These are phyloP conservation scores for Meloidogyne exigua DNA, from an alignment of 1,140 invertebrate genomes.

Conservation along the genomic window DNA sequence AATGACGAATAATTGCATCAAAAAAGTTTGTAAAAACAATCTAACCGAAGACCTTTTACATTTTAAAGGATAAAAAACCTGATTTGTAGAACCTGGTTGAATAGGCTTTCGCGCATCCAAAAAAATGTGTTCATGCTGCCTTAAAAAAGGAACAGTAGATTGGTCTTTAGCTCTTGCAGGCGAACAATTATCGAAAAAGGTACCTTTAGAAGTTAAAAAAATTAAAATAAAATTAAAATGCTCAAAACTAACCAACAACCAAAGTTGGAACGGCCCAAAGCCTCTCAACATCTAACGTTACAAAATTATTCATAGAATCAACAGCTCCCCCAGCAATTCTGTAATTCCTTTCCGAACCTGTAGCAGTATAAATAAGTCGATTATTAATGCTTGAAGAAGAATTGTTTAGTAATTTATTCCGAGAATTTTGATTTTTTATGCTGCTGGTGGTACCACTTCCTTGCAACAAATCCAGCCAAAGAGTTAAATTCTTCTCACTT, in stretches of 20 bases:
- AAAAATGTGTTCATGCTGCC: constrained; percentile 30
- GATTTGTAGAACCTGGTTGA: constrained; percentile 41
- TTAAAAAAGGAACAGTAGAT: constrained; percentile 13
- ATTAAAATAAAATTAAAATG: constrained; percentile 9
- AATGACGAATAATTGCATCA: not conserved
- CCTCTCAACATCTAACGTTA: constrained; percentile 32
- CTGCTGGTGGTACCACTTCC: constrained; percentile 13
- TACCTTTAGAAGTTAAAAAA: constrained; percentile 22
- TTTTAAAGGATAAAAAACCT: constrained; percentile 34
- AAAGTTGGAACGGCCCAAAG: constrained; percentile 33
- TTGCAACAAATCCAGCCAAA: constrained; percentile 35
- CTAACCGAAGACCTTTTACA: not conserved
- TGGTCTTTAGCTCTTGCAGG: constrained; percentile 10
- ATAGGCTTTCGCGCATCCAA: constrained; percentile 44
- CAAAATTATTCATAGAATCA: constrained; percentile 9
- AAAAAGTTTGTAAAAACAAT: not conserved
- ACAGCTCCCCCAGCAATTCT: constrained; percentile 2
- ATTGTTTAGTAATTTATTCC: not conserved
- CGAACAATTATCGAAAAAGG: constrained; percentile 24
- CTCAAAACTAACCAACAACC: constrained; percentile 33
- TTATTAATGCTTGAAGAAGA: not conserved
- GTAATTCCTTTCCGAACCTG: not conserved
- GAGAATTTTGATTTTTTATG: not conserved
- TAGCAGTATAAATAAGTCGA: not conserved
- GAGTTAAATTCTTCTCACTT: constrained; percentile 46